phyloP scores from a whole-genome alignment of 2,797 vertebrate species.

The Borostomias antarcticus region DNA sequence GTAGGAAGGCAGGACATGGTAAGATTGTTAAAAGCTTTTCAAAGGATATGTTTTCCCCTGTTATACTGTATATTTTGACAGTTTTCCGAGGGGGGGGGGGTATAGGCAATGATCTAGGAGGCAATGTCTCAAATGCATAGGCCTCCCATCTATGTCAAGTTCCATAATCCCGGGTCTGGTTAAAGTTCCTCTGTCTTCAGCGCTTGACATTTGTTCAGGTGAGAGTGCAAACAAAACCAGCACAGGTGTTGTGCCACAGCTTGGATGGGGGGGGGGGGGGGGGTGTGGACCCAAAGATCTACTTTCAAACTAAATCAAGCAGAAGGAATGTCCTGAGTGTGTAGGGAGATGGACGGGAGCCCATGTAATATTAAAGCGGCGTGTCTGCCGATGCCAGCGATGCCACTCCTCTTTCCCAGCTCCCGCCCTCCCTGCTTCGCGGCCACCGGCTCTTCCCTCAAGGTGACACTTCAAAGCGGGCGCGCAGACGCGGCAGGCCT shows the following conservation, averaged over 20 bases:
- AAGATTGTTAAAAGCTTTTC: slow-evolving; percentile 36
- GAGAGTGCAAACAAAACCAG: slow-evolving; percentile 66
- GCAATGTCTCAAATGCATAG: slow-evolving; percentile 21
- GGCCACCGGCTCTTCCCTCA: slow-evolving; percentile 83
- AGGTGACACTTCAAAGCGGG: slow-evolving; percentile 94
- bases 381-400: slow-evolving; percentile 78
- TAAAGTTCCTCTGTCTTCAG: slow-evolving; percentile 61
- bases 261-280: slow-evolving; percentile 36
- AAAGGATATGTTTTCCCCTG: slow-evolving; percentile 55
- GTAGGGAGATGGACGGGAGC: slow-evolving; percentile 80
- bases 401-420: slow-evolving; percentile 74
- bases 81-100: slow-evolving; percentile 37
- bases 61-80: slow-evolving; percentile 24
- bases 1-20: slow-evolving; percentile 57
- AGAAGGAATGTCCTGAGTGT: slow-evolving; percentile 80
- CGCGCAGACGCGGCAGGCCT: slow-evolving; percentile 77
- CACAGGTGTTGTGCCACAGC: slow-evolving; percentile 74
- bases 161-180: slow-evolving; percentile 42
- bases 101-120: slow-evolving; percentile 51
- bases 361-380: slow-evolving; percentile 83
- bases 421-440: slow-evolving; percentile 75
- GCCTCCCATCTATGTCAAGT: not conserved
- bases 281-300: slow-evolving; percentile 65
- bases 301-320: slow-evolving; percentile 83
- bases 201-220: slow-evolving; percentile 69